phyloP scores from a whole-genome alignment of 1,140 invertebrate genomes.

The Riptortus pedestris region DNA sequence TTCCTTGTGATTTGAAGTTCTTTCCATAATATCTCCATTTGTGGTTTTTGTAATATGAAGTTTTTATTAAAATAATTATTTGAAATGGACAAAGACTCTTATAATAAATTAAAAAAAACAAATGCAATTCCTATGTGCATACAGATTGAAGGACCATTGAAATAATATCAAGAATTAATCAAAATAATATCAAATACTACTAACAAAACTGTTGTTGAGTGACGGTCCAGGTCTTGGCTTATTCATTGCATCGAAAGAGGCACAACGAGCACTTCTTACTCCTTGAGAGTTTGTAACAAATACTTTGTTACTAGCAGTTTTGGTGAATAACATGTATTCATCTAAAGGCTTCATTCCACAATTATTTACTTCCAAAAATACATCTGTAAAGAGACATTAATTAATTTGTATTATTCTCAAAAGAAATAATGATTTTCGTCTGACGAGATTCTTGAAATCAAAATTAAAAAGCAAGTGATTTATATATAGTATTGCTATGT shows the following conservation, averaged over 20 bases:
- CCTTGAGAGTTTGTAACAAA: conserved; percentile 69
- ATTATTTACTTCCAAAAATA: conserved; percentile 67
- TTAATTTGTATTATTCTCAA: too few relatives aligned
- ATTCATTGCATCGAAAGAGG: conserved; percentile 55
- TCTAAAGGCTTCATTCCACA: conserved; percentile 71
- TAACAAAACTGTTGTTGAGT: conserved; percentile 55
- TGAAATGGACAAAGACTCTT: background rate
- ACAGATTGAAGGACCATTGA: too few relatives aligned
- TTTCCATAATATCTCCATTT: too few relatives aligned
- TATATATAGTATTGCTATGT: too few relatives aligned
- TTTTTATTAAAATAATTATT: conserved; percentile 1
- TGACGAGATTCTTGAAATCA: background rate
- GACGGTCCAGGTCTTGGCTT: conserved; percentile 49
- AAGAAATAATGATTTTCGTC: too few relatives aligned
- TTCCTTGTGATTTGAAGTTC: too few relatives aligned
- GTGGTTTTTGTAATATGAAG: too few relatives aligned
- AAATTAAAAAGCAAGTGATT: too few relatives aligned
- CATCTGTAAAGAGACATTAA: too few relatives aligned
- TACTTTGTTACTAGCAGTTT: conserved; percentile 65
- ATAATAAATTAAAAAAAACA: background rate
- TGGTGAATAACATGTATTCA: conserved; percentile 79
- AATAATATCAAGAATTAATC: too few relatives aligned
- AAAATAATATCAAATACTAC: too few relatives aligned
- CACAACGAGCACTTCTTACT: conserved; percentile 71
- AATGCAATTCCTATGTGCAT: too few relatives aligned